phyloP scores from a whole-genome alignment of 1,140 invertebrate genomes.

The Diorhabda sublineata region DNA sequence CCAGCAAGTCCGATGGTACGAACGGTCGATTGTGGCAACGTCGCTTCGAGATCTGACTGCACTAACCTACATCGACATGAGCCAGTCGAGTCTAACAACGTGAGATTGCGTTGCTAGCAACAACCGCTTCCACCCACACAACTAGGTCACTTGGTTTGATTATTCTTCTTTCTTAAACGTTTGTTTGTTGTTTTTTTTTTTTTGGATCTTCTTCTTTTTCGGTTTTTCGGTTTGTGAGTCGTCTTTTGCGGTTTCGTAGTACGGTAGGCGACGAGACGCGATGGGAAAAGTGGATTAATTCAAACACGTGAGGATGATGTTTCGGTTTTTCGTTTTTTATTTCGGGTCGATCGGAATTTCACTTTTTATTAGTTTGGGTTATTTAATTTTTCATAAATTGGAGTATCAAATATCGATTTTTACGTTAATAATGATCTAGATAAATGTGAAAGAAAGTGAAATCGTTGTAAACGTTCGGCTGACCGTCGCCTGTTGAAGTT shows the following conservation, averaged over 20 bases:
- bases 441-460: not conserved
- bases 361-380: not conserved
- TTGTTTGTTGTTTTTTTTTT: not conserved
- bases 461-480: not conserved
- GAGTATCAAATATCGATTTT: not conserved
- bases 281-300: not conserved
- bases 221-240: not conserved
- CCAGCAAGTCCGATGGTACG: no score
- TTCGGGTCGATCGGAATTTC: not conserved
- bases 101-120: constrained; percentile 43
- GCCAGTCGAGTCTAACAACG: constrained; percentile 43
- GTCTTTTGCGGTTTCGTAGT: not conserved
- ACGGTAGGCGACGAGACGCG: not conserved
- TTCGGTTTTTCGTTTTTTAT: not conserved
- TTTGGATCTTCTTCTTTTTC: not conserved
- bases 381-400: not conserved
- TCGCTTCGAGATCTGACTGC: constrained; percentile 24
- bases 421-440: no score
- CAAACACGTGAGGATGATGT: not conserved
- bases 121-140: constrained; percentile 42
- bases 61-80: constrained; percentile 48
- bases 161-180: not conserved
- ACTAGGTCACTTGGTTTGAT: constrained; percentile 37
- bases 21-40: constrained; percentile 11
- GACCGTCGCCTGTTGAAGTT: not conserved